Evolutionary conservation across 2,797 vertebrate genomes (phyloP), one percentile per base, ranked within the genome.

Genomic region (Ciconia nigra): DNA sequence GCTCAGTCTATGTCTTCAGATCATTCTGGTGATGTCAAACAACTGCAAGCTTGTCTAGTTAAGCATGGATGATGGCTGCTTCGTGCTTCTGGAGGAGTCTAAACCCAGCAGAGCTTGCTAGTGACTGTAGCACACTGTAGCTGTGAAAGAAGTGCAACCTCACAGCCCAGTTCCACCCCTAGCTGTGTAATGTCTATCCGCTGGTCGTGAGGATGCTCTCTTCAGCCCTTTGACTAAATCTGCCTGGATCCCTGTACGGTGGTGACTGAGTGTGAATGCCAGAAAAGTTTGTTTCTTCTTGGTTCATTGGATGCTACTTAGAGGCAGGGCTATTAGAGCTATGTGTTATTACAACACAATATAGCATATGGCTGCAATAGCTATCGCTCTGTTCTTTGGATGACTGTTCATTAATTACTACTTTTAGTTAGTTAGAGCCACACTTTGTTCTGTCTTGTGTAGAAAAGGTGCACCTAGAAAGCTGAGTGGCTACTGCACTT

Each of bases 111-210:
- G 62, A 77, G 39, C 24, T 82, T 39, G 19, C 35, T 59, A 18
- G 37, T 49, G 67, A 63, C n/a, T 41, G 29, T 29, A 63, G 52
- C 44, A 70, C n/a, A 17, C 1, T 24, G 11, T 6, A 49, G 21
- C 19, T 31, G 70, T 58, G 58, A 89, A 57, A 46, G 42, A 74
- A 76, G 15, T 16, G 49, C 1, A 10, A 33, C 22, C 29, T 83
- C 44, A 25, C 52, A 69, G 41, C 7, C 19, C 20, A 61, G 0
- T 86, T 47, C 33, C 15, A 61, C 12, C 7, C 0, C 0, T 24
- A 39, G 35, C 5, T 21, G 9, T 13, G 37, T 9, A 77, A 66
- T 6, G 22, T 7, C 17, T 4, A 0, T 13, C 24, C 61, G 31
- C 13, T 47, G 33, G 16, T 49, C 52, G 39, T 37, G 35, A 71